Base-by-base conservation (phyloP, 1,140 invertebrate genomes). In the Agrilus planipennis region DNA sequence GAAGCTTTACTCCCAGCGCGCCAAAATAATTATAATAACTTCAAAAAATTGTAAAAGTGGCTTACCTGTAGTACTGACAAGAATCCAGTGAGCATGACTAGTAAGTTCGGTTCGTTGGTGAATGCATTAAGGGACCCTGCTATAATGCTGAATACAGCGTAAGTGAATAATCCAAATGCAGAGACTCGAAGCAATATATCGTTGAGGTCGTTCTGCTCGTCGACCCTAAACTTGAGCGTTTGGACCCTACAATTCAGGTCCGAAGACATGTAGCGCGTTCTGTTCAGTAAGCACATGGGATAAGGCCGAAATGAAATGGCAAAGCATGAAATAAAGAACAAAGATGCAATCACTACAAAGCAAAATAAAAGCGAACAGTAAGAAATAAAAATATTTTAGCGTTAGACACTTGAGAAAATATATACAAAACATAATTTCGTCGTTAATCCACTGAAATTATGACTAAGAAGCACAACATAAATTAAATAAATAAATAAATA, bases 141-240 rank as follows among this genome's bases (percentile, higher is more conserved):
- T 50, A 95, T 89, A 28, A 94, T 80, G 55, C 87, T 90, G 67
- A 94, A 93, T 30, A 90, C 81, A 4, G 87, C 84, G 60, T 94
- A 94, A 15, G 86, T 75, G 64, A 93, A 92, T 23, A 93, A 72
- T 31, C 91, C 90, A 55, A 92, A 88, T 5, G 87, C 85, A 11
- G 89, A 91, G 4, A 94, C 84, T 47, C 87, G 79, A 4, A 93
- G 72, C 3, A 94, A 67, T 45, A 92, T 88, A 60, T 93, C 88
- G 52, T 92, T 89, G 38, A 95, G 65, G 53, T 86, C 83, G 51
- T 80, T 87, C 58, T 86, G 80, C 56, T 89, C 84, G 55, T 90
- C 86, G 25, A 81, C 79, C 53, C 84, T 81, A 73, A 92, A 93
- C 62, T 87, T 85, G 56, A 92, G 64, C 36, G 76, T 76, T 64